Evolutionary conservation across 2,888 invertebrate species (phyloP), one percentile per base, ranked within the genome.

Genomic region (Amorpha juglandis): DNA sequence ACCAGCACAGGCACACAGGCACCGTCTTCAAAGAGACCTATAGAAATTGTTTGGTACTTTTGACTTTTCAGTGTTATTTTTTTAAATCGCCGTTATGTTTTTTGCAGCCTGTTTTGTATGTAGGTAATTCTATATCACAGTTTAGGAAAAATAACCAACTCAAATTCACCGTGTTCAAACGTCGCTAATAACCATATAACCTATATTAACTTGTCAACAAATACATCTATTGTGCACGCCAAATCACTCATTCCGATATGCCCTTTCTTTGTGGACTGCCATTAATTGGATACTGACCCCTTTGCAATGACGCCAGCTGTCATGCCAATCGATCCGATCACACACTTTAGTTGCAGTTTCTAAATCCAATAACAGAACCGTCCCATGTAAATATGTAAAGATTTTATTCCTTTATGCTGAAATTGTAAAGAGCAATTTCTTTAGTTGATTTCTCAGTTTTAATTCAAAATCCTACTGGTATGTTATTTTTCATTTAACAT

Each of bases 211-310:
- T 42, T 38, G 9, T 1, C 11, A 1, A 16, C 19, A 58, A 55
- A 38, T 42, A 58, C 12, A 19, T 58, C 58, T 42, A 27, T 33
- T 52, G 14, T 33, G 58, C 16, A 38, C 35, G 16, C 35, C 16
- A 55, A 58, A 58, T 58, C 42, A 16, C 42, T 42, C 58, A 42
- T 58, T 58, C 58, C 42, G 38, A 19, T 58, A 42, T 58, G 16
- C 38, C 58, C 42, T 58, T 58, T 42, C 58, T 58, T 58, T 58
- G 38, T 58, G 19, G 42, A 42, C 58, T 38, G 11, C 19, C 58
- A 58, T 58, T 58, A 58, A 42, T 58, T 58, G 58, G 42, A 58
- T 58, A 42, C 38, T 58, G 58, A 58, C 58, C 58, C 58, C 58
- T 58, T 58, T 58, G 58, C 58, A 38, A 19, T 42, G 58, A 58